These are phyloP conservation scores for Dryoscopus gambensis DNA, from an alignment of 2,113 vertebrate genomes.

Conservation along the genomic window DNA sequence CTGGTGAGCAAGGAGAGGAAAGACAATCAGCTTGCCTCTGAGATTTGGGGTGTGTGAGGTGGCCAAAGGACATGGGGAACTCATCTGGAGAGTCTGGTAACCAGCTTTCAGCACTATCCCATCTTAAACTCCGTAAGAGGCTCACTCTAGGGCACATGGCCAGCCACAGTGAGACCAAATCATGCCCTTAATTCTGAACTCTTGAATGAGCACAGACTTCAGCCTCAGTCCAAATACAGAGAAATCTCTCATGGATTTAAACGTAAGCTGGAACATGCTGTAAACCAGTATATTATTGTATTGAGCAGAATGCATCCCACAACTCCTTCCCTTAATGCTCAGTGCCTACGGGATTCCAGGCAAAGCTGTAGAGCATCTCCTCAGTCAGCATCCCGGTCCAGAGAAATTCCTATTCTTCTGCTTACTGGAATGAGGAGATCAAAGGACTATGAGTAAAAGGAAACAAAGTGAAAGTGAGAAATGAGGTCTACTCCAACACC, in stretches of 20 bases:
- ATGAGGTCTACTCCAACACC: not conserved
- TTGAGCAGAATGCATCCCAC: not conserved
- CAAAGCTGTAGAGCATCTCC: not conserved
- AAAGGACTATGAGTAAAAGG: not conserved
- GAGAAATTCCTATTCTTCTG: not conserved
- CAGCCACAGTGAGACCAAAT: not conserved
- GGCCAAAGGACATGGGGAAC: not conserved
- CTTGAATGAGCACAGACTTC: not conserved
- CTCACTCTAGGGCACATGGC: not conserved
- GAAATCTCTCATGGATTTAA: not conserved
- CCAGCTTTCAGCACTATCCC: not conserved
- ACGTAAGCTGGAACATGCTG: not conserved
- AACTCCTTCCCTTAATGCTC: not conserved
- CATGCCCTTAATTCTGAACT: not conserved
- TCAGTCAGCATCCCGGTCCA: not conserved
- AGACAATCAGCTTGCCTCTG: not conserved
- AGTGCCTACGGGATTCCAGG: accelerated
- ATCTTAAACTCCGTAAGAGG: not conserved
- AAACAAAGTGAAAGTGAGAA: not conserved
- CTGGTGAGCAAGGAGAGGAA: not conserved
- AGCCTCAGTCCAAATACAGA: not conserved
- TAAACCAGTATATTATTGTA: not conserved
- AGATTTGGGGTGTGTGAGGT: not conserved
- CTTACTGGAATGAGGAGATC: not conserved
- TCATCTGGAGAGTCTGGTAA: not conserved